These are phyloP conservation scores for Stegana nigrithorax DNA, from an alignment of 2,888 invertebrate species.

Conservation along the genomic window DNA sequence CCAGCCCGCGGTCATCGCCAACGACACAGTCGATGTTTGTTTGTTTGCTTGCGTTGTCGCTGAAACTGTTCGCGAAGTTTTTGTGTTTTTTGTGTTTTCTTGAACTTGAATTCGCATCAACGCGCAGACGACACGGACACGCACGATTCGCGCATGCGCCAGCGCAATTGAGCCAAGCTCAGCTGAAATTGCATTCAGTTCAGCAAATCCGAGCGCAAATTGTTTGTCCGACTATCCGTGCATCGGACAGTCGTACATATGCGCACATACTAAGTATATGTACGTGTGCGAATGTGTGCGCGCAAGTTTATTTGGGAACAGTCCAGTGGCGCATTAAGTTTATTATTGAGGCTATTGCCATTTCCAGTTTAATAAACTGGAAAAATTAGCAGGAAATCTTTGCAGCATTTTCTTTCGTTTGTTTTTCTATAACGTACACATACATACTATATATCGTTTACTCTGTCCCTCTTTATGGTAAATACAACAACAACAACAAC, in stretches of 20 bases:
- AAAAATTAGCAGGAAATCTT: constrained; percentile 28
- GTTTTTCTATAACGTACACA: not conserved
- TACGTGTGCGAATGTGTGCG: too few relatives aligned
- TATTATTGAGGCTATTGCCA: constrained; percentile 24
- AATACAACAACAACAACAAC: too few relatives aligned
- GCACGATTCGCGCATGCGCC: constrained; percentile 1
- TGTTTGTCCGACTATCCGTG: too few relatives aligned
- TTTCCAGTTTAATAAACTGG: constrained; percentile 32
- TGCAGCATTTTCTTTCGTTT: not conserved
- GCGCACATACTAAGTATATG: not conserved
- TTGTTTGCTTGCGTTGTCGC: not conserved
- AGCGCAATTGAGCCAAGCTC: too few relatives aligned
- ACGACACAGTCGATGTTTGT: not conserved
- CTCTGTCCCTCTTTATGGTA: not conserved
- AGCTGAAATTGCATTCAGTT: constrained; percentile 35
- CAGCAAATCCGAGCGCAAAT: constrained; percentile 24
- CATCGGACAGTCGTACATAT: too few relatives aligned
- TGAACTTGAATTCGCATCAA: constrained; percentile 9
- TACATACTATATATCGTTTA: not conserved
- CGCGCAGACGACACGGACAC: not conserved
- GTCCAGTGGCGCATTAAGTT: not conserved
- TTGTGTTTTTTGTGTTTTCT: constrained; percentile 10
- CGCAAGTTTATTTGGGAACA: constrained; percentile 9
- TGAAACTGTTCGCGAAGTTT: not conserved
- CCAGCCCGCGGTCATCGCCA: not conserved